Evolutionary conservation across 2,888 invertebrate genomes (phyloP).

Genomic region (Penaeus monodon): DNA sequence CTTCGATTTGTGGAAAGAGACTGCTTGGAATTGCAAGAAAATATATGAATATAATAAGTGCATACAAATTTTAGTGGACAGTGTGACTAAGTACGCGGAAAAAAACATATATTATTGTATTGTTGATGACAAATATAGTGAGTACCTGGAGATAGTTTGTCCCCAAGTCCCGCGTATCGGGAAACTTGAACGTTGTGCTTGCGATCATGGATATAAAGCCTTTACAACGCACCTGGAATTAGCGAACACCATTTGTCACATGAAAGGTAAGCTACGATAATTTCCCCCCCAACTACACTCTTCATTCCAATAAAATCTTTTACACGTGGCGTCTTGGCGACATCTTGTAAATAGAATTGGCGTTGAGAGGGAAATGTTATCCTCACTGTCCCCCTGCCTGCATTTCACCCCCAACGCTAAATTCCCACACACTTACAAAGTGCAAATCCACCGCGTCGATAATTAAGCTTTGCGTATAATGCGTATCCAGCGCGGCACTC

Average conservation of each 20-base stretch:
- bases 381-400: no score
- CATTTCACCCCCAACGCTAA: no score
- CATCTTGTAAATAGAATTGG: no score
- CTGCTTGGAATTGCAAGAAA: no score
- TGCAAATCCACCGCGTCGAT: no score
- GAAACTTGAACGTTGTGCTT: background rate
- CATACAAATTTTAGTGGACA: constrained; percentile 10
- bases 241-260: constrained; percentile 7
- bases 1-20: background rate
- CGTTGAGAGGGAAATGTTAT: no score
- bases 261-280: constrained; percentile 42
- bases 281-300: no score
- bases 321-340: no score
- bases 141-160: constrained; percentile 2
- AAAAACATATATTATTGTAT: constrained; percentile 2
- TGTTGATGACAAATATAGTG: background rate
- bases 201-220: constrained; percentile 45
- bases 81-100: constrained; percentile 21
- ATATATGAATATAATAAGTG: background rate
- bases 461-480: no score
- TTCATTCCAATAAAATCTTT: no score
- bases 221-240: constrained; percentile 20
- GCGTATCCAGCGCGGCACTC: no score
- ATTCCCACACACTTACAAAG: no score
- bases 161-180: background rate